Evolutionary conservation across 1,140 invertebrate species (phyloP), one percentile per base, ranked within the genome.

Genomic region (Phenacoccus solenopsis): DNA sequence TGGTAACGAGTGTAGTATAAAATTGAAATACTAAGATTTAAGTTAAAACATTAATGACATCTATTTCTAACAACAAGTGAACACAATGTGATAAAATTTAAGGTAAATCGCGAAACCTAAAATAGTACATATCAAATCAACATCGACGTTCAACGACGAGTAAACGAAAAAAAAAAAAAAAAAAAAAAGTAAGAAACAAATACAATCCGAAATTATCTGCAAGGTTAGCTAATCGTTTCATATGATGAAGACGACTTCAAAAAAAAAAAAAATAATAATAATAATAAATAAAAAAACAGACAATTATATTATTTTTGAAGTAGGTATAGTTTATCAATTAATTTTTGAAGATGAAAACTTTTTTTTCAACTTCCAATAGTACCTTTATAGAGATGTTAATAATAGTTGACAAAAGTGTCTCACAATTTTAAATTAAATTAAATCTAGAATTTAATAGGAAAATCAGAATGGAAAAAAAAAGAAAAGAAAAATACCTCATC

Each of bases 1-100:
- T 64, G 59, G 59, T 64, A 64, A 64, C 59, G 20, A 24, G 22
- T 64, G 59, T 25, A 64, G 25, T 24, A 64, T 64, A 64, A 24
- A 64, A 64, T 3, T 24, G 21, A 25, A 25, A 5, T 64, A 64
- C 25, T 3, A 64, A 20, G 5, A 20, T 20, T 20, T 10, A 38
- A 38, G 7, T 59, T 24, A 64, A 64, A 24, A 25, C 25, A 10
- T 22, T n/a, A 49, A 49, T 49, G 16, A 32, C 13, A 32, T 32
- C 30, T 7, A 59, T 59, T 59, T 7, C 7, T 24, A 64, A 24
- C 22, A 64, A 25, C 9, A 64, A 64, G 2, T 9, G 9, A 9
- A 25, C 21, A 25, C 16, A 64, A 64, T 25, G 16, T 64, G 9
- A 38, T 38, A 64, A 7, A 20, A 20, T 59, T 59, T 64, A 25